Conservation (phyloP, 2,888 invertebrate genomes). For the Phengaris alcon region DNA sequence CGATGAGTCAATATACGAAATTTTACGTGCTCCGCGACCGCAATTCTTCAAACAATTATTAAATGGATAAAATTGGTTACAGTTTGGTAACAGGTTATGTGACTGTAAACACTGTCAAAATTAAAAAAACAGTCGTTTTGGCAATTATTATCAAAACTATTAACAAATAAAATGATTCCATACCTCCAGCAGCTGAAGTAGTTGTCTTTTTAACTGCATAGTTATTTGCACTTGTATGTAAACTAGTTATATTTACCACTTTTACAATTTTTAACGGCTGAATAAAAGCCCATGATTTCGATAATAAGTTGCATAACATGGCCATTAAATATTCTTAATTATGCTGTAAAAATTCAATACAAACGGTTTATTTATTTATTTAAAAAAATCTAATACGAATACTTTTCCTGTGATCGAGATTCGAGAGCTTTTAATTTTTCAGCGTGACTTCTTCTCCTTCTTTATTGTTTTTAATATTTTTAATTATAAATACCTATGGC, state of each 20-base stretch:
- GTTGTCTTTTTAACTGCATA: slow-evolving; percentile 68
- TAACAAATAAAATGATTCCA: background rate
- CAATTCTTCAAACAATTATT: too few species aligned
- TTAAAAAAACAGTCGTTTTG: background rate
- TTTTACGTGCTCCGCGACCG: too few species aligned
- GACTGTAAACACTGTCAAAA: background rate
- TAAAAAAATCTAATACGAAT: too few species aligned
- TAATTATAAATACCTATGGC: too few species aligned
- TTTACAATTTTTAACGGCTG: background rate
- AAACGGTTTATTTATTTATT: too few species aligned
- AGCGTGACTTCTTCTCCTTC: too few species aligned
- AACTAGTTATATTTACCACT: slow-evolving; percentile 35
- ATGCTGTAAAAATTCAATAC: background rate
- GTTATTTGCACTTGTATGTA: slow-evolving; percentile 47
- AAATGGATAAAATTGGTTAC: too few species aligned
- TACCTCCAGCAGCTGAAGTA: slow-evolving; percentile 70
- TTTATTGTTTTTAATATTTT: too few species aligned
- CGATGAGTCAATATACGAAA: too few species aligned
- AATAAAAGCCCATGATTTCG: background rate
- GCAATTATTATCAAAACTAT: background rate
- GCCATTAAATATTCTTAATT: background rate
- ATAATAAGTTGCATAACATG: background rate
- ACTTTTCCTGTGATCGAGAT: too few species aligned
- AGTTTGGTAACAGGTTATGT: background rate
- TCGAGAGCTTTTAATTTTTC: too few species aligned